phyloP scores from a whole-genome alignment of 2,113 vertebrate genomes.

The Xiphias gladius region DNA sequence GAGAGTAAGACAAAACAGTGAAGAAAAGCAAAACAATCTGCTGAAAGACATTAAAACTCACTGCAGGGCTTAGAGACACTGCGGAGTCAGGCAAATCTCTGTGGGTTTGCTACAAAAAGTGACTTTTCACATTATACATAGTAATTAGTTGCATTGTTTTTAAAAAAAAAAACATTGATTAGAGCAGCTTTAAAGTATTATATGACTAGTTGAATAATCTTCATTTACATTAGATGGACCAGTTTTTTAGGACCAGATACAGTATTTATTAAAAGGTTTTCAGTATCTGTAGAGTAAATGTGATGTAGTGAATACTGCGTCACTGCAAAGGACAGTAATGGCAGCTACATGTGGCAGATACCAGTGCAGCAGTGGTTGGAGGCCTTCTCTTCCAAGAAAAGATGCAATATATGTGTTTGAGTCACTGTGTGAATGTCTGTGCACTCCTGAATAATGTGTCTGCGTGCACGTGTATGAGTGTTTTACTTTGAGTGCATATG shows the following conservation, averaged over 20 bases:
- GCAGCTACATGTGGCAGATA: conserved; percentile 56
- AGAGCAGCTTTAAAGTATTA: background rate
- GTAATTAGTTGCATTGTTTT: background rate
- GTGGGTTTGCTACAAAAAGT: background rate
- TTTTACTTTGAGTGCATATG: conserved; percentile 58
- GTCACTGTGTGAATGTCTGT: conserved; percentile 60
- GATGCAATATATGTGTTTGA: conserved; percentile 49
- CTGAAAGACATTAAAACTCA: background rate
- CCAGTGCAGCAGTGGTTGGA: conserved; percentile 32
- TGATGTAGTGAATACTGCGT: conserved; percentile 11
- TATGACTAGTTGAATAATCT: background rate
- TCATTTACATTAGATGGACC: background rate
- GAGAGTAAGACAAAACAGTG: background rate
- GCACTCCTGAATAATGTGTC: conserved; percentile 58
- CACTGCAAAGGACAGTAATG: conserved; percentile 41
- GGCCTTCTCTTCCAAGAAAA: conserved; percentile 45
- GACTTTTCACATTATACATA: background rate
- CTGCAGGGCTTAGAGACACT: background rate
- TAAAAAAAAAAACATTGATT: conserved; percentile 6
- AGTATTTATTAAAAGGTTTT: conserved; percentile 5
- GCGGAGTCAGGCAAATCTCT: background rate
- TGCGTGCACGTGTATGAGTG: conserved; percentile 49
- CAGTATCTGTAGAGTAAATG: conserved; percentile 5
- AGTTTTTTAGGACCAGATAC: background rate
- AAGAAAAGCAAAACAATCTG: background rate